phyloP scores from a whole-genome alignment of 2,113 vertebrate genomes.

The Diphyllodes magnificus region DNA sequence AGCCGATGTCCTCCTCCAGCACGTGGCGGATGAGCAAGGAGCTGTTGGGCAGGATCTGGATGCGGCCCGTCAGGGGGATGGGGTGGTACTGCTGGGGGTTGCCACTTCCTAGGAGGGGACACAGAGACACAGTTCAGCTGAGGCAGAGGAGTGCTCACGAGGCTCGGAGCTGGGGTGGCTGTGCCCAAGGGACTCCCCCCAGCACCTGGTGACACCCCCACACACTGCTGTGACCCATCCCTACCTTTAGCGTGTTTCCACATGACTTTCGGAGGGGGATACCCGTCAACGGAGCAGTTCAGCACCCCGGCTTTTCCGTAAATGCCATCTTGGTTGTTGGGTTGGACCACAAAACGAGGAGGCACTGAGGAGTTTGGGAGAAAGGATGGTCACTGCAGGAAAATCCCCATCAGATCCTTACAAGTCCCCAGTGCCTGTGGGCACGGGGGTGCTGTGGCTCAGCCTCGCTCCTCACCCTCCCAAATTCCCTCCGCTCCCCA shows the following conservation, averaged over 20 bases:
- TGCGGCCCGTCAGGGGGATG: slow-evolving; percentile 92
- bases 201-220: rapidly evolving
- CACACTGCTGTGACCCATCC: rapidly evolving
- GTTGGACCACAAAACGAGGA: slow-evolving; percentile 95
- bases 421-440: rapidly evolving
- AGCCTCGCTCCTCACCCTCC: neutral
- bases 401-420: neutral
- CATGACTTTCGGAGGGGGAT: slow-evolving; percentile 97
- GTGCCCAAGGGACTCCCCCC: neutral
- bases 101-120: slow-evolving; percentile 79
- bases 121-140: neutral
- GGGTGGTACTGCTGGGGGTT: slow-evolving; percentile 98
- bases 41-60: slow-evolving; percentile 96
- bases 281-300: slow-evolving; percentile 96
- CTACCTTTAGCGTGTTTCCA: slow-evolving; percentile 96
- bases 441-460: rapidly evolving
- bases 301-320: slow-evolving; percentile 94
- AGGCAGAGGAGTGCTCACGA: rapidly evolving
- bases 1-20: slow-evolving; percentile 95
- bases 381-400: rapidly evolving
- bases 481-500: rapidly evolving
- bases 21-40: slow-evolving; percentile 95
- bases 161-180: rapidly evolving
- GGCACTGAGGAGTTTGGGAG: slow-evolving; percentile 75
- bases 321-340: slow-evolving; percentile 98